phyloP scores from a whole-genome alignment of 2,113 vertebrate genomes.

The Myotis brandtii region DNA sequence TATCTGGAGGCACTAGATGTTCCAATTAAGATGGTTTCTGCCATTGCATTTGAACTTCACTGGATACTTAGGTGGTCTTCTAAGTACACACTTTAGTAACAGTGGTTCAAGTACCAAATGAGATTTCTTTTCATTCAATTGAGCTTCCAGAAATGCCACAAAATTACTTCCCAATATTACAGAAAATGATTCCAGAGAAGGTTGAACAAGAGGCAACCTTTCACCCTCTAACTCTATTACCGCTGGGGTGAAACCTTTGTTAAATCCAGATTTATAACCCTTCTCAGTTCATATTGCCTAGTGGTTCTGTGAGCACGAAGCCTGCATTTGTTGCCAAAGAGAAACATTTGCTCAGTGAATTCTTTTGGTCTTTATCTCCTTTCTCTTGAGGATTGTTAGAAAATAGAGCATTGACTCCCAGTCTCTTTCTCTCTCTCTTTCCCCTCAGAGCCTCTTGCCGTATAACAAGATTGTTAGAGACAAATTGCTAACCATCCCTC shows the following conservation, averaged over 20 bases:
- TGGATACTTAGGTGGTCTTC: background rate
- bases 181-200: slow-evolving; percentile 73
- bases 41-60: slow-evolving; percentile 12
- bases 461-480: slow-evolving; percentile 80
- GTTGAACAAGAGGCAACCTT: slow-evolving; percentile 76
- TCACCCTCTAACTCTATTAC: slow-evolving; percentile 76
- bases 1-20: background rate
- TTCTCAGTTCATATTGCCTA: slow-evolving; percentile 51
- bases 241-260: slow-evolving; percentile 71
- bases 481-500: slow-evolving; percentile 78
- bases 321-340: slow-evolving; percentile 72
- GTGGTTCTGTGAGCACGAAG: slow-evolving; percentile 9
- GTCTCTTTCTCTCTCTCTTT: slow-evolving; percentile 57
- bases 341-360: slow-evolving; percentile 77
- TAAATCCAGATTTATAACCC: slow-evolving; percentile 77
- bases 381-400: slow-evolving; percentile 74
- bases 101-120: slow-evolving; percentile 51
- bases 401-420: slow-evolving; percentile 70
- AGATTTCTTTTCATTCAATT: slow-evolving; percentile 65
- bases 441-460: slow-evolving; percentile 68
- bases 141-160: slow-evolving; percentile 66
- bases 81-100: background rate
- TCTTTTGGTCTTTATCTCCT: slow-evolving; percentile 64
- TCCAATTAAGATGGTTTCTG: slow-evolving; percentile 56
- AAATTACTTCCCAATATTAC: slow-evolving; percentile 60